Base-by-base conservation (phyloP, 2,888 invertebrate genomes). In the Archaeoteleia sp. region DNA sequence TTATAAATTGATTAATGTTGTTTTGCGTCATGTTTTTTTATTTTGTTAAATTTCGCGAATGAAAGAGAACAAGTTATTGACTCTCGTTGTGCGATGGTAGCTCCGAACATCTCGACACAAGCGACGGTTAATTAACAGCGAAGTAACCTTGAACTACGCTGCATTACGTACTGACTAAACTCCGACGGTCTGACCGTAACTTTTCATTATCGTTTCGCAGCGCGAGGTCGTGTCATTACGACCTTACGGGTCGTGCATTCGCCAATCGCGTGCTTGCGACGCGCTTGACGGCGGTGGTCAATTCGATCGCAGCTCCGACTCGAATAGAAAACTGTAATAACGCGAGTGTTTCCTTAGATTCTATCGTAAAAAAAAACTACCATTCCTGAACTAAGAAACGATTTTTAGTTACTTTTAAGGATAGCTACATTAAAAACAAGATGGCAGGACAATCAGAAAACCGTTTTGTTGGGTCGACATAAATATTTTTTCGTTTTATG, bases 181-280 rank as follows among this genome's bases (percentile, higher is more conserved):
- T 61, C 55, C 57, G 49, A 30, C 61, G 35, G 49, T 17, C 23
- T 62, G 61, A 55, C 62, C 62, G 46, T 58, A 68, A 63, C 68
- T 63, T 68, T 68, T 63, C 68, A 68, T 63, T 68, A 68, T 68
- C 67, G 61, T 67, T 67, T 45, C 40, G 67, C 54, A 37, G 67
- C 46, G 61, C 67, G 67, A 57, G 61, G 61, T 57, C 61, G 55
- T 39, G 55, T 67, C 63, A 49, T 63, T 63, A 49, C 43, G 67
- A 63, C 67, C 62, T 42, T 53, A 67, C 46, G 57, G 60, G 57
- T 62, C 57, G 63, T 46, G 63, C 62, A 53, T 45, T 63, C 39
- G 58, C 67, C 51, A 68, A 68, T 68, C 58, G 62, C 67, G 62
- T 67, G 62, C 42, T 40, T 30, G n/a, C 60, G 58, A 12, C 46